These are phyloP conservation scores for Drosophila murphyi DNA, from an alignment of 1,140 invertebrate genomes.

Conservation along the genomic window DNA sequence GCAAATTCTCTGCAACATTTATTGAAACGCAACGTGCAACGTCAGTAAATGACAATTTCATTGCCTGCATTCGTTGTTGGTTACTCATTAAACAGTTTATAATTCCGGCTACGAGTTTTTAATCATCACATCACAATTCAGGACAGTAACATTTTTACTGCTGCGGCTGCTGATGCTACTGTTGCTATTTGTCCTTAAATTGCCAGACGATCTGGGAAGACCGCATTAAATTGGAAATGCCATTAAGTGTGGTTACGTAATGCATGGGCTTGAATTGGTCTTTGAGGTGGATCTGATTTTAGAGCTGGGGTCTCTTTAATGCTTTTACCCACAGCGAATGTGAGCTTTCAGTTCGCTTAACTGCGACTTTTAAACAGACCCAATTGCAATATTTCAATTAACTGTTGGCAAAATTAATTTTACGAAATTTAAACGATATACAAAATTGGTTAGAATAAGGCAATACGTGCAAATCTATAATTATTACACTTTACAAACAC, in stretches of 20 bases:
- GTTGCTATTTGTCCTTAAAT: slow-evolving; percentile 5
- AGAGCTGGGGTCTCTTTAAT: background rate
- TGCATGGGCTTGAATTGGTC: background rate
- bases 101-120: slow-evolving; percentile 6
- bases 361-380: background rate
- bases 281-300: background rate
- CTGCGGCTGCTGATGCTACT: background rate
- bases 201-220: slow-evolving; percentile 21
- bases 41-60: slow-evolving; percentile 41
- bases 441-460: too few relatives aligned
- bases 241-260: slow-evolving; percentile 19
- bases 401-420: too few relatives aligned
- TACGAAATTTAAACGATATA: background rate
- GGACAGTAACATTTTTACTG: slow-evolving; percentile 18
- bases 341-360: background rate
- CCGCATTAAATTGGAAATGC: slow-evolving; percentile 40
- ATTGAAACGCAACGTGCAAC: slow-evolving; percentile 13
- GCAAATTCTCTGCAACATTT: slow-evolving; percentile 46
- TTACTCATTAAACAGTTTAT: slow-evolving; percentile 35
- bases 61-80: slow-evolving; percentile 11
- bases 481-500: too few relatives aligned
- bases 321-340: background rate
- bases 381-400: background rate
- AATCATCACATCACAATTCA: slow-evolving; percentile 20
- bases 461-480: too few relatives aligned